Base-by-base conservation (phyloP, 35 echinoderm and acorn worm genomes). In the Eucidaris tribuloides region DNA sequence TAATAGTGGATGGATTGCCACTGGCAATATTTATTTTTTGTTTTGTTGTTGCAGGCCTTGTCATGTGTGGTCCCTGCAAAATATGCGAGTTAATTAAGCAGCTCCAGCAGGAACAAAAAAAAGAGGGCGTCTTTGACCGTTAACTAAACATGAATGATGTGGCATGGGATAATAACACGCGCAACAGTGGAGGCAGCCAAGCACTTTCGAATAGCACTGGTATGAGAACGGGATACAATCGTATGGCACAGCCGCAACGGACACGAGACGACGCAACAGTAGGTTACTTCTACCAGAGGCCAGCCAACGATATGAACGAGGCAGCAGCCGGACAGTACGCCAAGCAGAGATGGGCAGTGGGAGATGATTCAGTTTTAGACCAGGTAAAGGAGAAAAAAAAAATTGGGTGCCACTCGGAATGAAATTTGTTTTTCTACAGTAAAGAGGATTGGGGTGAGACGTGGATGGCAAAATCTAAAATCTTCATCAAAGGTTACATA, bases 261-360 rank as follows among this genome's bases (percentile, higher is more conserved):
- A 84, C 92, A 25, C 60, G 92, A 40, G 92, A 94, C 56, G 92
- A 94, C 56, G 92, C 92, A 71, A 74, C 87, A 7, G 87, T 94
- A 24, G 87, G 87, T 19, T 94, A 94, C 58, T 94, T 94, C 43
- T 90, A 94, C 76, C 92, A 94, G 82, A 78, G 92, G 52, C 87
- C 87, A 18, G 71, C 57, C 30, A 83, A 80, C 78, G 82, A 87
- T 55, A 61, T 92, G 46, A 84, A 45, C 19, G 52, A 82, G 41
- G 81, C 81, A 56, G 85, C 60, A 46, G 54, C 43, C 62, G 91
- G 92, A 48, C 88, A 89, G 77, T 66, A 78, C 43, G 63, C 59
- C n/a, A 94, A 94, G 52, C 87, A 94, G 33, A 83, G 87, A 66
- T 94, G 92, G 92, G 82, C 87, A 37, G 79, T 82, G 42, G 87